phyloP scores from a whole-genome alignment of 2,797 vertebrate species.

The Pempheris klunzingeri region DNA sequence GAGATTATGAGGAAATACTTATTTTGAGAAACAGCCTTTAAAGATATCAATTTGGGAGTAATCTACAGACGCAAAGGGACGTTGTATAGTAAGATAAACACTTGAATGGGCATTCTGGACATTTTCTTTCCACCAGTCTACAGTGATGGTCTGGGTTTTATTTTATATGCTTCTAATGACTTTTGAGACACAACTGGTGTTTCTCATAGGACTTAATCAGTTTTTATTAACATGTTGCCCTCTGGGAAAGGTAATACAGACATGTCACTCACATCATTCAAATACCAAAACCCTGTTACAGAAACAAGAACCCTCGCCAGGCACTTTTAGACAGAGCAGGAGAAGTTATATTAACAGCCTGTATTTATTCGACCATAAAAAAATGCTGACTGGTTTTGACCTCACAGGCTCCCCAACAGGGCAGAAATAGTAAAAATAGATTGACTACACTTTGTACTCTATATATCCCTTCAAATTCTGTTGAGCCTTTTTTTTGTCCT shows the following conservation, averaged over 20 bases:
- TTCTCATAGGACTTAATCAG: too few relatives aligned
- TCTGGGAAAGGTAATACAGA: background rate
- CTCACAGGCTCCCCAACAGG: background rate
- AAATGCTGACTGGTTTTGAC: background rate
- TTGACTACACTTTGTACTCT: background rate
- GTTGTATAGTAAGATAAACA: too few relatives aligned
- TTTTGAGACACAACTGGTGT: too few relatives aligned
- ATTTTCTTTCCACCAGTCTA: too few relatives aligned
- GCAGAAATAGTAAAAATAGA: constrained; percentile 1
- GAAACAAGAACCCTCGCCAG: background rate
- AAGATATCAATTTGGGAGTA: too few relatives aligned
- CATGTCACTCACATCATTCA: background rate
- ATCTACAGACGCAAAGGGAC: too few relatives aligned
- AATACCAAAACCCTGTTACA: too few relatives aligned
- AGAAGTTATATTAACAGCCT: background rate
- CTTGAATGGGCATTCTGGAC: too few relatives aligned
- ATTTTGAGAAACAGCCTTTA: too few relatives aligned
- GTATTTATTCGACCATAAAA: background rate
- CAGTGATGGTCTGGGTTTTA: background rate
- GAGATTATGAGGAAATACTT: too few relatives aligned
- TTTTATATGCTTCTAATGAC: background rate
- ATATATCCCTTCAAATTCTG: background rate
- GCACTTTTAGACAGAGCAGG: background rate
- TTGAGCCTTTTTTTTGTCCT: background rate
- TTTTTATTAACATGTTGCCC: background rate